A percentile compares a stretch with the other conserved stretches of the same genome.
phyloP scores from a whole-genome alignment of 2,888 invertebrate species.

The Gerosis bhagava region DNA sequence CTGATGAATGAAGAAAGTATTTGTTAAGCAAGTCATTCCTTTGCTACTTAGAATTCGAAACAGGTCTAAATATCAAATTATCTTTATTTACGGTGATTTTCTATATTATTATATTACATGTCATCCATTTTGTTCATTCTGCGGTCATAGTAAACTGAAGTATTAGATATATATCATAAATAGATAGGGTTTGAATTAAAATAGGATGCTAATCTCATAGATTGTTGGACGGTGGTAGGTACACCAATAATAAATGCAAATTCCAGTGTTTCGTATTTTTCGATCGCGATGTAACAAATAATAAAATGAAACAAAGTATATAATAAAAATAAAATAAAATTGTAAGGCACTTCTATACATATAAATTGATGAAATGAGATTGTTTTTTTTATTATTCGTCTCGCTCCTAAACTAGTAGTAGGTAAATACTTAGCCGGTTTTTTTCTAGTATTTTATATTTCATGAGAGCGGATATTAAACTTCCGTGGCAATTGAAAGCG shows the following conservation, averaged over 20 bases:
- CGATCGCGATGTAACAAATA: slow-evolving; percentile 47
- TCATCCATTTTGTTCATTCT: slow-evolving; percentile 13
- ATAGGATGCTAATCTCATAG: slow-evolving; percentile 40
- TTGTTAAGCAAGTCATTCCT: too few relatives aligned
- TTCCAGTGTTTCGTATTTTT: slow-evolving; percentile 57
- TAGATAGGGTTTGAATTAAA: too few relatives aligned
- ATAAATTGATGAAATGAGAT: too few relatives aligned
- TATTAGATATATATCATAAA: slow-evolving; percentile 13
- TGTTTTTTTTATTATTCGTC: slow-evolving; percentile 46
- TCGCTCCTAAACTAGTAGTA: too few relatives aligned
- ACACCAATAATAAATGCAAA: slow-evolving; percentile 71
- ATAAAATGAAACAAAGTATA: slow-evolving; percentile 51
- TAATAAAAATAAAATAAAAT: slow-evolving; percentile 76
- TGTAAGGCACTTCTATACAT: slow-evolving; percentile 80
- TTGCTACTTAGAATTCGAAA: too few relatives aligned
- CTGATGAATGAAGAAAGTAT: too few relatives aligned
- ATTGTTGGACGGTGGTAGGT: slow-evolving; percentile 57
- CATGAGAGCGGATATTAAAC: too few relatives aligned
- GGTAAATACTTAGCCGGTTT: slow-evolving; percentile 26
- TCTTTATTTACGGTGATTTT: too few relatives aligned
- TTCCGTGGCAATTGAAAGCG: too few relatives aligned
- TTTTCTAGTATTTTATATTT: slow-evolving; percentile 1
- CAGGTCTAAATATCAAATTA: too few relatives aligned
- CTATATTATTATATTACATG: too few relatives aligned
- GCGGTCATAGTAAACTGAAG: slow-evolving; percentile 2